Conservation (phyloP, 2,888 invertebrate genomes). For the Meliscaeva auricollis region DNA sequence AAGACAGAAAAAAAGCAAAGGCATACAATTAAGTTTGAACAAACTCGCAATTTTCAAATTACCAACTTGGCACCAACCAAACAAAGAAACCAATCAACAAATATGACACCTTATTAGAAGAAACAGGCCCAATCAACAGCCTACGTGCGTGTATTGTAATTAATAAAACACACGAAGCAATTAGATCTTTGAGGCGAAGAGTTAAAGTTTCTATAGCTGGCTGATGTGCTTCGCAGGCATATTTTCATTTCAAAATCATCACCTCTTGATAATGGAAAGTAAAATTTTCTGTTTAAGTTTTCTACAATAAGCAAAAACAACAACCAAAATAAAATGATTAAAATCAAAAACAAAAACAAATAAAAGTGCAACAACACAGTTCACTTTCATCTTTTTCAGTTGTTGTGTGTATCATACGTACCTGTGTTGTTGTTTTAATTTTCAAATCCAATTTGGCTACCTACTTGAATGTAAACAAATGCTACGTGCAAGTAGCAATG, state of each 20-base stretch:
- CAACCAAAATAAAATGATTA: constrained; percentile 23
- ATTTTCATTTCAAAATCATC: constrained; percentile 3
- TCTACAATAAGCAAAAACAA: constrained; percentile 16
- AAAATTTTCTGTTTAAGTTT: constrained; percentile 12
- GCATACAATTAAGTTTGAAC: too few relatives aligned
- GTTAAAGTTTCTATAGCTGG: not conserved
- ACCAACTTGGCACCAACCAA: too few relatives aligned
- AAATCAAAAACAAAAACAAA: constrained; percentile 31
- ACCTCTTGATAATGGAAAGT: constrained; percentile 27
- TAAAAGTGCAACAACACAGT: constrained; percentile 29
- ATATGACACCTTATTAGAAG: constrained; percentile 44
- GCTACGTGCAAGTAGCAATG: constrained; percentile 32
- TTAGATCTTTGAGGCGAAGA: constrained; percentile 39
- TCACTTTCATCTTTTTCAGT: constrained; percentile 46
- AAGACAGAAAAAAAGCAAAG: too few relatives aligned
- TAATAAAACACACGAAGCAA: constrained; percentile 8
- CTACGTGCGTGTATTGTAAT: constrained; percentile 40
- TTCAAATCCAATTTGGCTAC: constrained; percentile 2
- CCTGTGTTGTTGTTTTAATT: not conserved
- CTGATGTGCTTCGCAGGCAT: not conserved
- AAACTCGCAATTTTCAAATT: too few relatives aligned
- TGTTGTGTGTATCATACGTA: not conserved
- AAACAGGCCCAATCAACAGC: constrained; percentile 36
- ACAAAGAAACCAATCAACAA: not conserved
- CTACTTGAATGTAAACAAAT: constrained; percentile 41